phyloP scores from a whole-genome alignment of 2,797 vertebrate species.

The Tangara arthus region DNA sequence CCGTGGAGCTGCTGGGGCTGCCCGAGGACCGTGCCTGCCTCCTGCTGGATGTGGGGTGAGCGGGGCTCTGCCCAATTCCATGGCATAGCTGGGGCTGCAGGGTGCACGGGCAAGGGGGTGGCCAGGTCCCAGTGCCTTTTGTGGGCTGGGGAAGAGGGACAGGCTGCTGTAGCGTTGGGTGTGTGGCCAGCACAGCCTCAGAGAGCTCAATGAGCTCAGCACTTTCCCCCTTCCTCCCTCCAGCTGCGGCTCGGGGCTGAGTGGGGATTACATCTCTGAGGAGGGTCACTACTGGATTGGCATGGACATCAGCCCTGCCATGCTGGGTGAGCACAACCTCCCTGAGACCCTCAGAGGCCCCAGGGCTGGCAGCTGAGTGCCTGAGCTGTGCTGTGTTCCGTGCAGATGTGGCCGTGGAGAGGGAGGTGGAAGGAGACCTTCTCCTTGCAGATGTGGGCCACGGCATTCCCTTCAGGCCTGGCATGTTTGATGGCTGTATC shows the following conservation, averaged over 20 bases:
- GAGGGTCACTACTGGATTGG: conserved; percentile 93
- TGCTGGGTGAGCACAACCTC: conserved; percentile 82
- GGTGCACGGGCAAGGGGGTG: background rate
- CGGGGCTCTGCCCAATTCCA: fast-evolving
- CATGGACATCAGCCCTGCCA: conserved; percentile 92
- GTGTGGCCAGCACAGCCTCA: background rate
- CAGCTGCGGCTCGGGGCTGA: conserved; percentile 94
- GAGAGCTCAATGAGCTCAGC: fast-evolving
- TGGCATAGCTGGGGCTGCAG: background rate
- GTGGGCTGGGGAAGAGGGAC: too few species aligned
- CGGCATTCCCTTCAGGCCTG: conserved; percentile 89
- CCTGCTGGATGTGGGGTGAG: conserved; percentile 91
- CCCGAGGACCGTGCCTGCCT: conserved; percentile 85
- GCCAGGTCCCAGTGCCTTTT: fast-evolving
- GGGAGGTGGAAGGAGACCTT: conserved; percentile 91
- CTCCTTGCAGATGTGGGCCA: conserved; percentile 90
- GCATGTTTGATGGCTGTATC: conserved; percentile 92
- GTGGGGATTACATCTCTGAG: conserved; percentile 88
- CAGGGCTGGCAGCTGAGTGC: background rate
- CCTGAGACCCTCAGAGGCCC: background rate
- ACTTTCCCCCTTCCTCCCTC: background rate
- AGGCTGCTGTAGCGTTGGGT: fast-evolving
- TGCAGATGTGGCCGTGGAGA: conserved; percentile 89
- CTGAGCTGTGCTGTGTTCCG: background rate
- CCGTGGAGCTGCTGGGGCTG: conserved; percentile 87